These are phyloP conservation scores for Conomelus anceps DNA, from an alignment of 2,888 invertebrate genomes.

Conservation along the genomic window DNA sequence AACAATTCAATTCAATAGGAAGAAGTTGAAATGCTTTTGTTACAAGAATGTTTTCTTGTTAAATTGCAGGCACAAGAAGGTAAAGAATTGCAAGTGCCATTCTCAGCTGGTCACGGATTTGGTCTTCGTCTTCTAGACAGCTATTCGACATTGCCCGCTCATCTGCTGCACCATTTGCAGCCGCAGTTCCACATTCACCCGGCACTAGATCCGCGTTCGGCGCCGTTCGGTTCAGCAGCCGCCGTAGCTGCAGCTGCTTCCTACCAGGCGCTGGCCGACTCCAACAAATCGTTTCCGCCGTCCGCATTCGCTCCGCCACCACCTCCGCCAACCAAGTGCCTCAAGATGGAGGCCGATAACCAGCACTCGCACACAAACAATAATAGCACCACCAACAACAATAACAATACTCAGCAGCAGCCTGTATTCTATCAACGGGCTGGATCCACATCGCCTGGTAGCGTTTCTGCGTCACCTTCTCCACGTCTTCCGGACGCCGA, in stretches of 20 bases:
- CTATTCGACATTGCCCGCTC: constrained; percentile 56
- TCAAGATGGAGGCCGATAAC: constrained; percentile 46
- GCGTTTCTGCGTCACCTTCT: constrained; percentile 50
- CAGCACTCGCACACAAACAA: constrained; percentile 20
- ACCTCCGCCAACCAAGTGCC: constrained; percentile 55
- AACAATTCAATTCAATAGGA: no score
- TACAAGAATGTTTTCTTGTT: neutral
- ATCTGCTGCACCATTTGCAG: constrained; percentile 63
- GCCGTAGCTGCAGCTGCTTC: constrained; percentile 44
- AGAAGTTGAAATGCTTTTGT: no score
- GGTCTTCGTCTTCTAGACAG: constrained; percentile 50
- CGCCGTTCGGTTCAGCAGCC: constrained; percentile 47
- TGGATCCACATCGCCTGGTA: constrained; percentile 55
- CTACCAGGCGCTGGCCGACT: constrained; percentile 51
- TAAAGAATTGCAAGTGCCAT: constrained; percentile 41
- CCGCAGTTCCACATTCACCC: constrained; percentile 66
- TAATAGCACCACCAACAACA: constrained; percentile 37
- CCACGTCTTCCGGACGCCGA: constrained; percentile 43
- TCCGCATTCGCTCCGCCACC: constrained; percentile 59
- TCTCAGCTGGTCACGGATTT: constrained; percentile 55
- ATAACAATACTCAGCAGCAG: constrained; percentile 33
- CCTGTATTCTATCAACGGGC: constrained; percentile 40
- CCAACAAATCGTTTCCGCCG: constrained; percentile 48
- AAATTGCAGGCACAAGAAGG: constrained; percentile 30
- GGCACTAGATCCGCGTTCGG: constrained; percentile 50